A percentile compares a stretch with the other conserved stretches of the same genome.
These are phyloP conservation scores for Mimachlamys varia DNA, from an alignment of 2,888 invertebrate species.

Conservation along the genomic window DNA sequence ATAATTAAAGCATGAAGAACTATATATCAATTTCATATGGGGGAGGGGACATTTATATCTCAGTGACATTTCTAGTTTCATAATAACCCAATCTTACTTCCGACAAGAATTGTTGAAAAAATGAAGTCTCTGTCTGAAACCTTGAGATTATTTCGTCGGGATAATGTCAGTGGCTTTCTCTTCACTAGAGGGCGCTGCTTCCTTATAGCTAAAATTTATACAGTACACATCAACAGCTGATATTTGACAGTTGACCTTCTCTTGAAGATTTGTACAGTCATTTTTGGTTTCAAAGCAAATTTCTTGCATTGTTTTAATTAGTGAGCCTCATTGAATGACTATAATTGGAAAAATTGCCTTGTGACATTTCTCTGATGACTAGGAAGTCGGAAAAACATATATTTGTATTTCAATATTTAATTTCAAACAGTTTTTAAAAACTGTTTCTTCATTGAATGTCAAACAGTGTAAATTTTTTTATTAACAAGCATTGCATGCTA, in stretches of 20 bases:
- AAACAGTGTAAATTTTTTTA: too few species aligned
- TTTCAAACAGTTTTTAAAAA: not conserved
- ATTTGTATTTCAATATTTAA: not conserved
- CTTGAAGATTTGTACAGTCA: not conserved
- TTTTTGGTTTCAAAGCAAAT: not conserved
- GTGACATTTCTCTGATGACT: not conserved
- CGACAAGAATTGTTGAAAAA: too few species aligned
- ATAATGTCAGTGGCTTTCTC: too few species aligned
- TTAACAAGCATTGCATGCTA: not conserved
- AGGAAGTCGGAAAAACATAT: not conserved
- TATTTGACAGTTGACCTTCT: not conserved
- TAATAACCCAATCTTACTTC: too few species aligned
- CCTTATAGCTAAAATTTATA: too few species aligned
- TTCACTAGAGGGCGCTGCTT: too few species aligned
- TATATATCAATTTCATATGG: too few species aligned
- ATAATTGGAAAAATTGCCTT: not conserved
- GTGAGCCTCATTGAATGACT: not conserved
- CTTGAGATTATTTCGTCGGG: too few species aligned
- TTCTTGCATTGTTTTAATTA: not conserved
- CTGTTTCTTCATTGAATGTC: not conserved
- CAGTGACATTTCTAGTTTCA: too few species aligned
- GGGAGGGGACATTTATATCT: too few species aligned
- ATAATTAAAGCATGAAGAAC: too few species aligned
- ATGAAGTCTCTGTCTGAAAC: too few species aligned
- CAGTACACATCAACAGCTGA: not conserved